Percentiles rank a stretch among this genome's conserved stretches.
phyloP scores from a whole-genome alignment of 2,797 vertebrate genomes.

The Mus caroli region DNA sequence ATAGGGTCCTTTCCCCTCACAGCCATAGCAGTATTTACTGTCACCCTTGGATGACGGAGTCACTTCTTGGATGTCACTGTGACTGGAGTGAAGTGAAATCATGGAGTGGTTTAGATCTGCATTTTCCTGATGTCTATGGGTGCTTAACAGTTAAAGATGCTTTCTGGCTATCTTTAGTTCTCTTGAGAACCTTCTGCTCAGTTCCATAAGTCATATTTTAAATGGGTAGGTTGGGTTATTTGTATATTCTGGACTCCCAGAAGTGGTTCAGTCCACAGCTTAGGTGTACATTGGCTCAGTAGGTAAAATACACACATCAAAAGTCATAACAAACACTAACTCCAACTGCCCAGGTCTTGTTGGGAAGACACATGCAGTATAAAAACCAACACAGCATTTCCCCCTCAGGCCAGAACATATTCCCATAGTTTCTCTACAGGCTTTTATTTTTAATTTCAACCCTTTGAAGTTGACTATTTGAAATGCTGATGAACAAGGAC shows the following conservation, averaged over 20 bases:
- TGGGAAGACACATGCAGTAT: not conserved
- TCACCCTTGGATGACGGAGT: not conserved
- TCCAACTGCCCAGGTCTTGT: not conserved
- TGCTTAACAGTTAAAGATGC: not conserved
- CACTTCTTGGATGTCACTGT: not conserved
- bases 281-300: not conserved
- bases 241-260: not conserved
- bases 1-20: not conserved
- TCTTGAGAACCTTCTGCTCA: not conserved
- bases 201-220: not conserved
- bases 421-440: not conserved
- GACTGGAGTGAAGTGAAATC: not conserved
- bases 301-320: not conserved
- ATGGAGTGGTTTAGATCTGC: not conserved
- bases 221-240: not conserved
- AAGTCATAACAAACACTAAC: not conserved
- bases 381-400: not conserved
- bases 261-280: not conserved
- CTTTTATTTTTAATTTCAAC: slow-evolving; percentile 70
- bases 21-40: not conserved
- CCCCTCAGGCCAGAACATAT: not conserved
- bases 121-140: not conserved
- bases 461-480: slow-evolving; percentile 73
- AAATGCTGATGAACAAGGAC: slow-evolving; percentile 63
- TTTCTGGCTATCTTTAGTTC: not conserved